Evolutionary conservation across 2,797 vertebrate species (phyloP).

Genomic region (Alectoris magna): DNA sequence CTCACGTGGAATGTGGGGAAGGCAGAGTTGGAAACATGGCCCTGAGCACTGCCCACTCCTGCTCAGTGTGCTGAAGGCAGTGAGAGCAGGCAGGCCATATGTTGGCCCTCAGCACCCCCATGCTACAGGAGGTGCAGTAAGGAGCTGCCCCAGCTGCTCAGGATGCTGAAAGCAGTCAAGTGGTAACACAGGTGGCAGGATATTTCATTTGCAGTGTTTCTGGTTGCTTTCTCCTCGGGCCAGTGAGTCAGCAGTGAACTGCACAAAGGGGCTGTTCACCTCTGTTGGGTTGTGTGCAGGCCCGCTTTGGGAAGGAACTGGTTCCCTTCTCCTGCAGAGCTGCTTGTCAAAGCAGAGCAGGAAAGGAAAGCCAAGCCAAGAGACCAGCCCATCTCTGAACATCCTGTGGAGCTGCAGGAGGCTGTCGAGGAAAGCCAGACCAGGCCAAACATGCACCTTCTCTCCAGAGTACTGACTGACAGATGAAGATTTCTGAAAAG

Average conservation of each 20-base stretch:
- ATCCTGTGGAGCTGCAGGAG: neutral
- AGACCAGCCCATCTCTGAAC: neutral
- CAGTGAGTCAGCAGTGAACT: neutral
- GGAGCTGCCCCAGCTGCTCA: neutral
- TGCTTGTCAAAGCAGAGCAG: neutral
- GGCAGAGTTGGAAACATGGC: neutral
- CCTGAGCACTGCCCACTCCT: neutral
- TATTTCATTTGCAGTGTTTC: neutral
- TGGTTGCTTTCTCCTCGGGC: neutral
- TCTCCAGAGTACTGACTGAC: neutral
- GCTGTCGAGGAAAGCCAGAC: neutral
- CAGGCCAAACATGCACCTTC: fast-evolving
- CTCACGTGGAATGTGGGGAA: neutral
- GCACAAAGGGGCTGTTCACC: neutral
- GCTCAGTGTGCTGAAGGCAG: neutral
- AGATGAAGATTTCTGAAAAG: neutral
- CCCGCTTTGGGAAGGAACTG: neutral
- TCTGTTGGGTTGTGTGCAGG: neutral
- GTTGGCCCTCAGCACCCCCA: neutral
- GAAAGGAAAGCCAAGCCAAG: neutral
- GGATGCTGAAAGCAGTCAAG: slow-evolving; percentile 47
- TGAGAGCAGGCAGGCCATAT: neutral
- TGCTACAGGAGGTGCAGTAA: neutral
- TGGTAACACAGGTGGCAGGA: neutral
- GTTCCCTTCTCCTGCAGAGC: neutral